Evolutionary conservation across 2,113 vertebrate genomes (phyloP).

Genomic region (Polypterus senegalus): DNA sequence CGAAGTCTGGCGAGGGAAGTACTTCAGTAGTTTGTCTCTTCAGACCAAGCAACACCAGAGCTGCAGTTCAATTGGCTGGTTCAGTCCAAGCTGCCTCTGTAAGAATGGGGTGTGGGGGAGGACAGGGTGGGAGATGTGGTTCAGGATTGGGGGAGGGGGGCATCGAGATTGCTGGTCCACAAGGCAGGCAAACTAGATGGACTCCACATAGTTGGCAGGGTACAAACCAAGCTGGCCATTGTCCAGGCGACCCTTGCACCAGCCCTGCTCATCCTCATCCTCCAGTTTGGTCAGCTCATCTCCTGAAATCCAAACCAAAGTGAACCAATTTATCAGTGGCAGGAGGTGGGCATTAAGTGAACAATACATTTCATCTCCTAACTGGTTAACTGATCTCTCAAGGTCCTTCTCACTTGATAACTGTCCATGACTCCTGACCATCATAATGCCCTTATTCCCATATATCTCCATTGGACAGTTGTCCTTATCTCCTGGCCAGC

Average conservation of each 20-base stretch:
- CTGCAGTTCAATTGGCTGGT: conserved; percentile 43
- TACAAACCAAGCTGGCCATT: conserved; percentile 84
- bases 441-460: too few species aligned
- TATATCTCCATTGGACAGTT: too few species aligned
- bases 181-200: conserved; percentile 59
- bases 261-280: conserved; percentile 93
- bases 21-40: conserved; percentile 53
- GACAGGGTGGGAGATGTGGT: not conserved
- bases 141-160: not conserved
- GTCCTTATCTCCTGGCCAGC: too few species aligned
- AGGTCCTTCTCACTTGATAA: too few species aligned
- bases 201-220: conserved; percentile 94
- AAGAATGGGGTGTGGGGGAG: conserved; percentile 24
- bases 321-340: too few species aligned
- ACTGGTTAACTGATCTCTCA: too few species aligned
- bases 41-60: conserved; percentile 4
- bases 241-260: conserved; percentile 95
- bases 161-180: conserved; percentile 9
- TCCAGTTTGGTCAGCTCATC: conserved; percentile 90
- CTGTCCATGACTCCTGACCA: too few species aligned
- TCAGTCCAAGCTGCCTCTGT: conserved; percentile 53
- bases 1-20: conserved; percentile 48
- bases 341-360: too few species aligned
- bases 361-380: too few species aligned
- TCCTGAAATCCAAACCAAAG: conserved; percentile 42